Evolutionary conservation across 2,113 vertebrate genomes (phyloP), one percentile per base, ranked within the genome.

Genomic region (Trachemys scripta): DNA sequence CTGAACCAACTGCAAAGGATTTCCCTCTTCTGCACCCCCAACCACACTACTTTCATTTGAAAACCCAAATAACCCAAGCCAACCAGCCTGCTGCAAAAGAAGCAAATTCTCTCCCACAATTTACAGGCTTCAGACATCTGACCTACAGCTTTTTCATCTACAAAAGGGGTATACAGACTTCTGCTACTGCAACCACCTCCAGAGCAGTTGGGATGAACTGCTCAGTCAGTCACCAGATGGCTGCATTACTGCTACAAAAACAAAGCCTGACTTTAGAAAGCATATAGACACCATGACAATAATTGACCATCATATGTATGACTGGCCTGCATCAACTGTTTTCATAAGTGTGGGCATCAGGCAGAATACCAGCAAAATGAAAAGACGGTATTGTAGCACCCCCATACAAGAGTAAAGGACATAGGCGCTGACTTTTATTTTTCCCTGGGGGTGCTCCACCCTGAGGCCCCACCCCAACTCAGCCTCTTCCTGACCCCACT

Each of bases 21-120:
- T 95, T 92, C 90, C 87, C 92, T 92, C 86, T 59, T 87, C 93
- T 76, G 78, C 53, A 89, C 80, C 93, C 85, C 92, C 79, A 85
- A 35, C 14, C 56, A 72, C 82, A 62, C 79, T 79, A 88, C 86
- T 94, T 92, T 91, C 85, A 89, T 90, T 96, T 95, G 82, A 79
- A 95, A 97, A 90, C 93, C 89, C 92, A 86, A 94, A 94, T 0
- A 94, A 80, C 78, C 88, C 51, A 94, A 95, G 84, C 75, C 91
- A 92, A 85, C 1, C 0, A 90, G 80, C 47, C 82, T 80, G 82
- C 91, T 93, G 91, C 94, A 92, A 92, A 96, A 87, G 91, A 96
- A 97, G 95, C 92, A 95, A 91, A 95, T 97, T 96, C 93, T 89
- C 96, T 95, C 89, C 84, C 92, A 95, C 81, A 85, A 92, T 95